A percentile compares a stretch with the other conserved stretches of the same genome.
Conservation (phyloP, 1,140 invertebrate genomes). For the Nasonia giraulti region DNA sequence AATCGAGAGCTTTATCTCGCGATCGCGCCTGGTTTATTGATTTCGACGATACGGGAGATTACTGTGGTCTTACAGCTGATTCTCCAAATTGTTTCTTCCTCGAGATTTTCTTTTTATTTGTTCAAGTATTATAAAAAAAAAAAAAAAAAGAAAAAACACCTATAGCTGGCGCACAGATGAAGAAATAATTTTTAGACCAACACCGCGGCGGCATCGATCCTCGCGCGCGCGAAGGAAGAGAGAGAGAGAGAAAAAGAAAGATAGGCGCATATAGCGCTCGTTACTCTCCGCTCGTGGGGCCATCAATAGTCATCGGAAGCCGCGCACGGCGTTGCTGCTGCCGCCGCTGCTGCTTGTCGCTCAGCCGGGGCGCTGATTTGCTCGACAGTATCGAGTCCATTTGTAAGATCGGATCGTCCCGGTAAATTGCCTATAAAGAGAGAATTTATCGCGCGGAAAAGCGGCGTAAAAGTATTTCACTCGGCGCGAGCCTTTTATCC, state of each 20-base stretch:
- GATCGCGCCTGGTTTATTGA: slow-evolving; percentile 31
- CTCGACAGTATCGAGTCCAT: slow-evolving; percentile 45
- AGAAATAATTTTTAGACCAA: slow-evolving; percentile 31
- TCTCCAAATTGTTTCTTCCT: slow-evolving; percentile 1
- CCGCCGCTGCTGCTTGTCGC: neutral
- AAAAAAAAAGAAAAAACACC: too few relatives aligned
- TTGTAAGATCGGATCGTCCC: slow-evolving; percentile 41
- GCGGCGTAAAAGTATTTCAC: slow-evolving; percentile 17
- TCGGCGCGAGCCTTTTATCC: neutral
- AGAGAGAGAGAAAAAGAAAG: neutral
- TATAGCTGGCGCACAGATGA: slow-evolving; percentile 8
- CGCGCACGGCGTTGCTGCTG: neutral
- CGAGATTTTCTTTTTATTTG: neutral
- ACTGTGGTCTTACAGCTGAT: neutral
- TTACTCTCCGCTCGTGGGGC: neutral
- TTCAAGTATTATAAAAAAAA: too few relatives aligned
- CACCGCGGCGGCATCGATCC: neutral
- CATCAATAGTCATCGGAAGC: slow-evolving; percentile 26
- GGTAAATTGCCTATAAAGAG: slow-evolving; percentile 29
- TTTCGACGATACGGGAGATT: neutral
- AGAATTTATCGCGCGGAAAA: slow-evolving; percentile 39
- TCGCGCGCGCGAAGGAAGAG: neutral
- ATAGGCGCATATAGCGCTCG: neutral
- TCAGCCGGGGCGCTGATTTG: slow-evolving; percentile 40
- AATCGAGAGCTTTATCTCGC: neutral